Base-by-base conservation (phyloP, 2,113 vertebrate genomes). In the Pseudopodoces humilis region DNA sequence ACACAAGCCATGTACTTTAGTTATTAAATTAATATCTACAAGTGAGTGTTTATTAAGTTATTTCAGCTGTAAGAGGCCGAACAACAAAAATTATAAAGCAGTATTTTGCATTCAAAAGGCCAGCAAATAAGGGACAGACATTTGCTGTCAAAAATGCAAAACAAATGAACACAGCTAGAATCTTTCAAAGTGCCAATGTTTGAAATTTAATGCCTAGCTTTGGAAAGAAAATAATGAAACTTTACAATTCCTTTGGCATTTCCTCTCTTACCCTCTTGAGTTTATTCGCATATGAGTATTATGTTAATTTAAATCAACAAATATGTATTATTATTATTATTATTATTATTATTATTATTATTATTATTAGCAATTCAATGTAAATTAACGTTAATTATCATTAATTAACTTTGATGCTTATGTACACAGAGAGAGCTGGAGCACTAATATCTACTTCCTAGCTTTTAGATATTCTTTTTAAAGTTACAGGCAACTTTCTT, bases 151-250 rank as follows among this genome's bases (percentile, higher is more conserved):
- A 83, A 56, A 81, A 79, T 17, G 27, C 63, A 86, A 94, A 92
- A 55, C 12, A 67, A 75, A 82, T 16, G 33, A 92, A 63, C 41
- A 62, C 33, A 86, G 46, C 65, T 50, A 86, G 65, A 71, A 33
- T 41, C 14, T 81, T 75, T 76, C 59, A 22, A 25, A 84, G 47
- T 41, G 46, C 4, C 72, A 71, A 7, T 44, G 31, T 30, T 55
- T 50, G 37, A 94, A 91, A 90, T 79, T 20, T 60, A 31, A 33
- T 58, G 15, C 50, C n/a, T 76, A 19, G 49, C 18, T 94, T 83
- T 53, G 35, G 47, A 91, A 92, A 77, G 20, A 79, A 90, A 89
- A 71, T 65, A 93, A 71, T 65, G 52, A 78, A 96, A 86, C n/a
- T 75, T 80, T 59, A 41, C 13, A 62, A 9, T 62, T 74, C 67